Conservation (phyloP, 1,140 invertebrate species). For the Cotesia vestalis region DNA sequence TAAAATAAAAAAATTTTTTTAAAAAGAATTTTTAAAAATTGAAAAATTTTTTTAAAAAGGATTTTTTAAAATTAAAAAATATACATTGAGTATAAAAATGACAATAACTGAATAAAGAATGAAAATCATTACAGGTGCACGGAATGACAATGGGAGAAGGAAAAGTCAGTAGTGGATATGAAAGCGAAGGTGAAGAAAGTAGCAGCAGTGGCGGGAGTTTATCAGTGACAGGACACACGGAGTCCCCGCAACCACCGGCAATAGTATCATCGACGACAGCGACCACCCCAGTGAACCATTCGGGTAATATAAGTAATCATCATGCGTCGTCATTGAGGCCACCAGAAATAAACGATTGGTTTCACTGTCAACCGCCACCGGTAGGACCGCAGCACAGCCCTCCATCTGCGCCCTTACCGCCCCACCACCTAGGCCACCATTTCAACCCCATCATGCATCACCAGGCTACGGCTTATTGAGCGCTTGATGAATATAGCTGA, state of each 20-base stretch:
- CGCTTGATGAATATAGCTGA: too few species aligned
- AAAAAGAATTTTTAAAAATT: too few species aligned
- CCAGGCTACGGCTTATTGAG: constrained; percentile 62
- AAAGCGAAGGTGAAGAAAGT: constrained; percentile 65
- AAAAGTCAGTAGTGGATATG: constrained; percentile 60
- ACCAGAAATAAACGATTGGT: constrained; percentile 71
- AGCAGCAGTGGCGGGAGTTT: constrained; percentile 62
- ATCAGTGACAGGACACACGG: constrained; percentile 62
- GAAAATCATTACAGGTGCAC: constrained; percentile 54
- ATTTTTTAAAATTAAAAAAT: too few species aligned
- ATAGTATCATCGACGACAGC: constrained; percentile 60
- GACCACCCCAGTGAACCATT: constrained; percentile 48
- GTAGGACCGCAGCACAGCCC: constrained; percentile 61
- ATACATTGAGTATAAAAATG: too few species aligned
- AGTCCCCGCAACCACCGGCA: constrained; percentile 59
- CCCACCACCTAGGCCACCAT: constrained; percentile 64
- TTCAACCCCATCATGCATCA: constrained; percentile 65
- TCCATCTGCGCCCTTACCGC: constrained; percentile 66
- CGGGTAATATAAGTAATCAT: constrained; percentile 40
- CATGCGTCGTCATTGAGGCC: constrained; percentile 45
- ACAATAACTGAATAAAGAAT: constrained; percentile 1
- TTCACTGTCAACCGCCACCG: constrained; percentile 67
- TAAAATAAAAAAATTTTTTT: too few species aligned
- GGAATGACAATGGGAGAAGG: constrained; percentile 59
- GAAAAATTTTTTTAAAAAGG: too few species aligned